Evolutionary conservation across 2,888 invertebrate species (phyloP).

Genomic region (Cremastobaeus sp.): DNA sequence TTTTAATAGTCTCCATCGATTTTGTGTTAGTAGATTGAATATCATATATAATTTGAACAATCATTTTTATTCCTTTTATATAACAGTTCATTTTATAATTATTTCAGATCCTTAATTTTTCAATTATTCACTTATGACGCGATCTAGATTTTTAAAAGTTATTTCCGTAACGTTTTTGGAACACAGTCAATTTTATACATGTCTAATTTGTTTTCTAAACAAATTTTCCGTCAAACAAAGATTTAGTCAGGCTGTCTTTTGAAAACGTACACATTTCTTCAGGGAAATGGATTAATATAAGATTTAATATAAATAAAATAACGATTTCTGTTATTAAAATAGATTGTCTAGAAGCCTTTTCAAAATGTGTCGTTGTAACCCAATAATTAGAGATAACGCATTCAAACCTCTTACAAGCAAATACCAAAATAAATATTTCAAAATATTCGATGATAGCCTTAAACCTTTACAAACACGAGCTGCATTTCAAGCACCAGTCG

Average conservation of each 20-base stretch:
- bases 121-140: too few relatives aligned
- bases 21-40: too few relatives aligned
- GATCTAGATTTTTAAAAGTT: too few relatives aligned
- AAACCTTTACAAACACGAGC: conserved; percentile 27
- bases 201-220: conserved; percentile 5
- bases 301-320: background rate
- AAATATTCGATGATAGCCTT: conserved; percentile 37
- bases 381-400: conserved; percentile 18
- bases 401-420: conserved; percentile 3
- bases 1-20: too few relatives aligned
- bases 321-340: background rate
- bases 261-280: too few relatives aligned
- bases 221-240: too few relatives aligned
- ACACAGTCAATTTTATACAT: conserved; percentile 30
- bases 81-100: too few relatives aligned
- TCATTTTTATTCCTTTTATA: too few relatives aligned
- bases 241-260: too few relatives aligned
- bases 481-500: conserved; percentile 27
- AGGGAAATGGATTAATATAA: background rate
- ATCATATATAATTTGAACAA: too few relatives aligned
- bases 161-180: too few relatives aligned
- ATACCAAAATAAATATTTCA: conserved; percentile 23
- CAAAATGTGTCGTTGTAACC: conserved; percentile 32
- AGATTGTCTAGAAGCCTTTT: background rate
- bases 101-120: too few relatives aligned